These are phyloP conservation scores for Caenorhabditis auriculariae DNA, from an alignment of 2,888 invertebrate species.

Conservation along the genomic window DNA sequence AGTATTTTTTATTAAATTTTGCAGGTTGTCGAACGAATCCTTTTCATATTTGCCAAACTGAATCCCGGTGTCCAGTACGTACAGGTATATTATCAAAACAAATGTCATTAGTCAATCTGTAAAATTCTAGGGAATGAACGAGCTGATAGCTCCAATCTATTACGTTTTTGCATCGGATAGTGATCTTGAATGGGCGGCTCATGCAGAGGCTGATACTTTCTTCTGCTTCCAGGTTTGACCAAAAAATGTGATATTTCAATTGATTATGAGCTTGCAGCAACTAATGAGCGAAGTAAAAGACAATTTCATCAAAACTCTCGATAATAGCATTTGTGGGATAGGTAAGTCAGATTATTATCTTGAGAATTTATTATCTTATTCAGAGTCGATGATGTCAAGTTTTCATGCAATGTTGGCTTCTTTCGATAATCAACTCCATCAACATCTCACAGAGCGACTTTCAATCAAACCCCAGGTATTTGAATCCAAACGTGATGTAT, in stretches of 20 bases:
- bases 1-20: no score
- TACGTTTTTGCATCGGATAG: conserved; percentile 92
- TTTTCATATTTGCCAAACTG: conserved; percentile 94
- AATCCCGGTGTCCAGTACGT: conserved; percentile 89
- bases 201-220: conserved; percentile 95
- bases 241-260: no score
- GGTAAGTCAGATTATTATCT: conserved; percentile 27
- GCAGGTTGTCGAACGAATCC: conserved; percentile 78
- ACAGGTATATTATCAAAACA: conserved; percentile 64
- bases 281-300: conserved; percentile 96
- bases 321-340: conserved; percentile 69
- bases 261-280: conserved; percentile 86
- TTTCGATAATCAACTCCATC: conserved; percentile 79
- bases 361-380: conserved; percentile 7
- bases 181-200: conserved; percentile 78
- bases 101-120: neutral
- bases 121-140: conserved; percentile 89
- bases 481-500: neutral
- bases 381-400: conserved; percentile 76
- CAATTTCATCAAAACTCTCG: conserved; percentile 87
- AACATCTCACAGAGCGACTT: conserved; percentile 75
- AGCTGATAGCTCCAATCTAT: conserved; percentile 96
- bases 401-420: conserved; percentile 77
- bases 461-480: conserved; percentile 81
- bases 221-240: conserved; percentile 83